These are phyloP conservation scores for Leguminivora glycinivorella DNA, from an alignment of 1,140 invertebrate species.

Conservation along the genomic window DNA sequence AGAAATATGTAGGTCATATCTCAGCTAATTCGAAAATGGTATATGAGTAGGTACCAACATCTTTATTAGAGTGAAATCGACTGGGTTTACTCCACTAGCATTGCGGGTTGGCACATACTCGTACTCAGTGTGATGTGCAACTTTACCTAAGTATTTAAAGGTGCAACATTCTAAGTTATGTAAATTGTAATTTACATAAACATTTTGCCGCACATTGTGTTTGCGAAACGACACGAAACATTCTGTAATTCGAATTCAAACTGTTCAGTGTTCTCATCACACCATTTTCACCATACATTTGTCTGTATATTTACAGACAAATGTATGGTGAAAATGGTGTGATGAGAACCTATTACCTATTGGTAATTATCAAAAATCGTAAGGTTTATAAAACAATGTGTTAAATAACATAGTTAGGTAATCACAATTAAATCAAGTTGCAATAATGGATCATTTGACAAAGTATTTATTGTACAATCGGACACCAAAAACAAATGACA, in stretches of 20 bases:
- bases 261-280: neutral
- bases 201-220: conserved; percentile 19
- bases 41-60: no score
- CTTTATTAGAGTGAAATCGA: no score
- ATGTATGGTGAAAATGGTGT: no score
- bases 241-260: conserved; percentile 1
- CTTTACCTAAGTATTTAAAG: conserved; percentile 20
- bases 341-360: no score
- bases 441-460: conserved; percentile 58
- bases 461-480: conserved; percentile 67
- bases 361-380: neutral
- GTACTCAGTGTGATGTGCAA: neutral
- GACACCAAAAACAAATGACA: conserved; percentile 51
- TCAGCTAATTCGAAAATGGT: no score
- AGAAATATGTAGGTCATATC: no score
- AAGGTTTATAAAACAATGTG: neutral
- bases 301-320: no score
- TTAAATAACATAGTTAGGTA: neutral
- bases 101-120: neutral
- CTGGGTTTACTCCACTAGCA: no score
- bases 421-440: conserved; percentile 10
- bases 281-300: neutral
- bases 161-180: conserved; percentile 18
- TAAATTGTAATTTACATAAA: conserved; percentile 27
- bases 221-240: conserved; percentile 1